Conservation (phyloP, 2,888 invertebrate species). For the Minunthozetes semirufus region DNA sequence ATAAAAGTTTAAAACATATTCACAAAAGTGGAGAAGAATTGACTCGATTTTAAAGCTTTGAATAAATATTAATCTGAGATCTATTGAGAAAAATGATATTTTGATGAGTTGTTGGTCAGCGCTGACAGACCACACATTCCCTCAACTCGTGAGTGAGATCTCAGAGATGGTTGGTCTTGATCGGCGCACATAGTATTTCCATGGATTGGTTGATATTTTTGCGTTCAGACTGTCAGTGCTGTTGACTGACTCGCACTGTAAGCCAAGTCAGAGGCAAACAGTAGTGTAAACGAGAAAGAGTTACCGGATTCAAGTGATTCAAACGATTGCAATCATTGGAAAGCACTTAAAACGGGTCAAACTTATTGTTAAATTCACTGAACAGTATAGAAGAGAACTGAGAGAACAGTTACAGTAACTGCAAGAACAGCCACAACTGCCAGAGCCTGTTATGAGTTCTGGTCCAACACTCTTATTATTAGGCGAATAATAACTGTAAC, state of each 20-base stretch:
- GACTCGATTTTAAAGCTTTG: too few species aligned
- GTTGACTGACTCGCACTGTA: background rate
- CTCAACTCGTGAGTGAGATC: background rate
- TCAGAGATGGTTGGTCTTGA: background rate
- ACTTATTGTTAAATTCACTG: conserved; percentile 26
- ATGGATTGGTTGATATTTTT: background rate
- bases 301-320: background rate
- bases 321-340: background rate
- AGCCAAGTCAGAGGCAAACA: background rate
- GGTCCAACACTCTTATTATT: conserved; percentile 25
- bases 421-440: background rate
- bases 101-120: too few species aligned
- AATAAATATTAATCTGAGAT: too few species aligned
- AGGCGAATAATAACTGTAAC: background rate
- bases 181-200: background rate
- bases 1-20: too few species aligned
- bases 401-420: background rate
- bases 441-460: conserved; percentile 15
- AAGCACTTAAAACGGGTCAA: conserved; percentile 17
- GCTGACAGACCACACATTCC: background rate
- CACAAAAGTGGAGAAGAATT: too few species aligned
- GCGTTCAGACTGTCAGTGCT: background rate
- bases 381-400: conserved; percentile 2
- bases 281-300: background rate
- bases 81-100: too few species aligned